Evolutionary conservation across 2,888 invertebrate species (phyloP).

Genomic region (Drosophila falleni): DNA sequence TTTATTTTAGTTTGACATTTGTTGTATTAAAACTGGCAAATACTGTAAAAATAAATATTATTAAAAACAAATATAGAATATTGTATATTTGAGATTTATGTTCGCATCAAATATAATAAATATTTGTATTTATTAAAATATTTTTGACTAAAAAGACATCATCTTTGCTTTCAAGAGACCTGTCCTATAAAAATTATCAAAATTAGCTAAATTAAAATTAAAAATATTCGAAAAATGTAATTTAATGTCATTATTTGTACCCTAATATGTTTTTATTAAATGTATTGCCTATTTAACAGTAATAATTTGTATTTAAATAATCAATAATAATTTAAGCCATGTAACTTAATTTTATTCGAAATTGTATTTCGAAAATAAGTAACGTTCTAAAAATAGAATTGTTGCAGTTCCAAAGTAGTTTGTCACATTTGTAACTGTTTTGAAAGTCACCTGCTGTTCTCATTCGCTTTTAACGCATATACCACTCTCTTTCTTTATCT

Average conservation of each 20-base stretch:
- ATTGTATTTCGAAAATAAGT: too few species aligned
- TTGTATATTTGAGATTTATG: background rate
- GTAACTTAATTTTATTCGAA: too few species aligned
- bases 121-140: background rate
- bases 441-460: constrained; percentile 15
- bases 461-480: background rate
- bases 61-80: background rate
- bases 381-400: background rate
- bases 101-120: background rate
- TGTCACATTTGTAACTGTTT: constrained; percentile 12
- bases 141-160: too few species aligned
- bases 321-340: too few species aligned
- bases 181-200: too few species aligned
- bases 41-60: background rate
- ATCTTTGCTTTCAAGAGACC: too few species aligned
- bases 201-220: too few species aligned
- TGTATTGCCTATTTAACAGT: too few species aligned
- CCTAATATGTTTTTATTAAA: too few species aligned
- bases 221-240: too few species aligned
- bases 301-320: too few species aligned
- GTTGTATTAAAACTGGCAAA: background rate
- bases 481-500: background rate
- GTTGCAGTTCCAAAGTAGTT: constrained; percentile 19
- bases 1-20: background rate
- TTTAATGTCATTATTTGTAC: too few species aligned